These are phyloP conservation scores for Vireo altiloquus DNA, from an alignment of 2,113 vertebrate species.

Conservation along the genomic window DNA sequence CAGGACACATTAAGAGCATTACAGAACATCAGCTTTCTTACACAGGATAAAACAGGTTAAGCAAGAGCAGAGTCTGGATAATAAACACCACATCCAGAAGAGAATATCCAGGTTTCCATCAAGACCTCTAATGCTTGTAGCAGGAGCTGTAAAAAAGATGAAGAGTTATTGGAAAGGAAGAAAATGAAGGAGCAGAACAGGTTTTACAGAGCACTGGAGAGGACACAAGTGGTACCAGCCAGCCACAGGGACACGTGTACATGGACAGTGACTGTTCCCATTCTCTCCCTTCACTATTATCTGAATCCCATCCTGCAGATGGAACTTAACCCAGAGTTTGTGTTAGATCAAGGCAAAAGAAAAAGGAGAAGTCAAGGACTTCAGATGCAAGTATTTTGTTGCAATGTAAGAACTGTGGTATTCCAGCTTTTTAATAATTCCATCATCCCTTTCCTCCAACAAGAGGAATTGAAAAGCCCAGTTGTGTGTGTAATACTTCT, in stretches of 20 bases:
- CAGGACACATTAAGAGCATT: background rate
- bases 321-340: background rate
- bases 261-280: fast-evolving
- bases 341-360: background rate
- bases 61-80: background rate
- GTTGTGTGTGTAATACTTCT: slow-evolving; percentile 57
- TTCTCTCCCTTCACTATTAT: background rate
- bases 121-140: background rate
- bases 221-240: background rate
- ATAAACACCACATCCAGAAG: background rate
- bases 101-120: background rate
- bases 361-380: background rate
- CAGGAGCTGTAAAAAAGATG: background rate
- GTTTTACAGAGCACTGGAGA: background rate
- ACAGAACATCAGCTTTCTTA: background rate
- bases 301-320: background rate
- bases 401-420: background rate
- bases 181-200: background rate
- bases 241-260: background rate
- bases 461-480: slow-evolving; percentile 39
- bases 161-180: background rate
- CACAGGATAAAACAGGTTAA: background rate
- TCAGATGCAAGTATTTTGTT: background rate
- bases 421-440: background rate
- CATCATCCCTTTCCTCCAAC: background rate